Base-by-base conservation (phyloP, 2,888 invertebrate genomes). In the Capitulum mitella region DNA sequence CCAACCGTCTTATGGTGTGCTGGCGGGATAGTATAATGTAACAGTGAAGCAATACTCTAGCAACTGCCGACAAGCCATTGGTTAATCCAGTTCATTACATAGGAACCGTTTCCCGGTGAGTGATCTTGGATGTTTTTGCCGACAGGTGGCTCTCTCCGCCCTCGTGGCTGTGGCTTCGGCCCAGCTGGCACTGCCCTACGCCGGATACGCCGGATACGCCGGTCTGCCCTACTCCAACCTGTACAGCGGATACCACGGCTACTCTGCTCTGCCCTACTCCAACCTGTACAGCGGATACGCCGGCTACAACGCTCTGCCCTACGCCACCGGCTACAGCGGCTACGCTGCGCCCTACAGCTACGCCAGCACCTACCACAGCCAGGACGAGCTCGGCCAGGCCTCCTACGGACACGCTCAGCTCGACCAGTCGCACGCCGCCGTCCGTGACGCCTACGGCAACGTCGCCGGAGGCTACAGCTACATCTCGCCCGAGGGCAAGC, bases 381-480 rank as follows among this genome's bases (percentile, higher is more conserved):
- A 83, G 81, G 83, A 84, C 78, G 84, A 83, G 80, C 58, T 48
- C 22, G 80, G 76, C 14, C 80, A 79, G 46, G 54, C 34, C 34
- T 34, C 40, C 43, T 81, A 81, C 78, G 77, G 77, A 76, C 81
- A 81, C 80, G 77, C 54, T 1, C 81, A 81, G 26, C 81, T 81
- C 64, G 82, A 82, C 77, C 82, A 82, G 78, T 81, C 82, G 34
- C 79, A 81, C 43, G 79, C 80, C 58, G 82, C 82, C 58, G 78
- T 80, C 77, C 80, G 85, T 80, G 85, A 86, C 81, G 85, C 85
- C 76, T 83, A 83, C 79, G 86, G 86, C 75, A 86, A 86, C 84
- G 86, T 86, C 82, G 83, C 84, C 54, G 87, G 87, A 37, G 84
- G 84, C 81, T 87, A 85, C 85, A 85, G 87, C 82, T 87, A 87